Base-by-base conservation (phyloP, 2,797 vertebrate species). In the Valencia hispanica region DNA sequence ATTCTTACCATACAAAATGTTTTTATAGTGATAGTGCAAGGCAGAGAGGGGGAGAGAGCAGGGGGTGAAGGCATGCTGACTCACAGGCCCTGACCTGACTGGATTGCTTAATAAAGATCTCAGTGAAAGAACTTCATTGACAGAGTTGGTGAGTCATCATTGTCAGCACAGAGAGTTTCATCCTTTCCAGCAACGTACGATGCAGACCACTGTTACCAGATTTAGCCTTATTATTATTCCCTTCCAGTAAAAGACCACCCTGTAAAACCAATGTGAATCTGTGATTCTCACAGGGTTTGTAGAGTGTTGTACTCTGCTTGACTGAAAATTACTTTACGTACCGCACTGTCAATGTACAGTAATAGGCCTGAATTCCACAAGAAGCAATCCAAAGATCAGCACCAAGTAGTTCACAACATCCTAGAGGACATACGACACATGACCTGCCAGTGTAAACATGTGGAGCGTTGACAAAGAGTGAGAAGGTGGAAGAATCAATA, bases 381-480 rank as follows among this genome's bases (percentile, higher is more conserved):
- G 75, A 68, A 70, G 5, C 30, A 41, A 81, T 39, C 77, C 14
- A 75, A 69, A 78, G 66, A 84, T 73, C 72, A 72, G 63, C 8
- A 20, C 66, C 47, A 59, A 75, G 76, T 83, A 88, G 87, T 88
- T 84, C 77, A 81, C 75, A 82, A 84, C 78, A 79, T 89, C 75
- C 88, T 69, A 78, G 80, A 71, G 89, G 57, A 86, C 81, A 85
- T 50, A 79, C 76, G 87, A 84, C 88, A 82, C 87, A 87, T 78
- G 89, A 87, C 91, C 82, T 83, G 39, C 91, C 81, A 74, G 81
- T 81, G 87, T 79, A 84, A 83, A 92, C 87, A 88, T 86, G 88
- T 88, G 85, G 79, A 90, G n/a, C 41, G 69, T 27, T 73, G 55
- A 71, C 36, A n/a, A 30, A 65, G 9, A n/a, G 75, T 30, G 75